A percentile compares a stretch with the other conserved stretches of the same genome.
These are phyloP conservation scores for Pheucticus melanocephalus DNA, from an alignment of 2,113 vertebrate species.

Conservation along the genomic window DNA sequence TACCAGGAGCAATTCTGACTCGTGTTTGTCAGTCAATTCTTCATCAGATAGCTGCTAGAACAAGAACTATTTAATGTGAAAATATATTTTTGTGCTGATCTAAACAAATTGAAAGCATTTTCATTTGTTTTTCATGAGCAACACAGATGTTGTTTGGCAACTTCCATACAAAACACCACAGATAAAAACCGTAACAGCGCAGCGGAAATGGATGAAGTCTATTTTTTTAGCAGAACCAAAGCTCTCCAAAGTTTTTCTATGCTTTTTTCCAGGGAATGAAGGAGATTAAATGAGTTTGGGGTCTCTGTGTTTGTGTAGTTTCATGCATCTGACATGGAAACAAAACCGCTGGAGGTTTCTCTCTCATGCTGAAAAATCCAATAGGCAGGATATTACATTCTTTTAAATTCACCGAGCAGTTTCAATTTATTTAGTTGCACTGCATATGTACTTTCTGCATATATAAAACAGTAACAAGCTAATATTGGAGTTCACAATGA, in stretches of 20 bases:
- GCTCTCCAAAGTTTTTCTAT: neutral
- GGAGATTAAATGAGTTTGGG: neutral
- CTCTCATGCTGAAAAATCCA: neutral
- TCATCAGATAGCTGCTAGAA: constrained; percentile 19
- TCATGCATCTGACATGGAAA: neutral
- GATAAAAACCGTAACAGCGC: constrained; percentile 55
- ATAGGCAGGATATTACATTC: neutral
- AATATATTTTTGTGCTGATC: constrained; percentile 27
- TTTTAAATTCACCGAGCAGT: neutral
- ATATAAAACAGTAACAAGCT: neutral
- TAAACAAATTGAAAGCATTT: constrained; percentile 48
- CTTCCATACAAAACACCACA: constrained; percentile 8
- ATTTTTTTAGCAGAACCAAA: constrained; percentile 20
- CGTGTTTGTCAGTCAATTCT: constrained; percentile 1
- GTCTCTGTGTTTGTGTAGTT: constrained; percentile 5
- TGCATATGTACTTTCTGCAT: neutral
- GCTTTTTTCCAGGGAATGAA: constrained; percentile 1
- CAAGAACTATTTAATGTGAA: neutral
- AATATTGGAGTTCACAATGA: neutral
- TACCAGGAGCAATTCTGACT: constrained; percentile 4
- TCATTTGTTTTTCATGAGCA: constrained; percentile 46
- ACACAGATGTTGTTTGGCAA: constrained; percentile 62
- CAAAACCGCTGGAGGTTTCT: neutral
- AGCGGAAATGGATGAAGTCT: neutral
- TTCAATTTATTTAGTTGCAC: neutral